Percentiles rank a stretch among this genome's conserved stretches.
Evolutionary conservation across 35 echinoderm and acorn worm genomes (phyloP).

Genomic region (Acanthaster planci): DNA sequence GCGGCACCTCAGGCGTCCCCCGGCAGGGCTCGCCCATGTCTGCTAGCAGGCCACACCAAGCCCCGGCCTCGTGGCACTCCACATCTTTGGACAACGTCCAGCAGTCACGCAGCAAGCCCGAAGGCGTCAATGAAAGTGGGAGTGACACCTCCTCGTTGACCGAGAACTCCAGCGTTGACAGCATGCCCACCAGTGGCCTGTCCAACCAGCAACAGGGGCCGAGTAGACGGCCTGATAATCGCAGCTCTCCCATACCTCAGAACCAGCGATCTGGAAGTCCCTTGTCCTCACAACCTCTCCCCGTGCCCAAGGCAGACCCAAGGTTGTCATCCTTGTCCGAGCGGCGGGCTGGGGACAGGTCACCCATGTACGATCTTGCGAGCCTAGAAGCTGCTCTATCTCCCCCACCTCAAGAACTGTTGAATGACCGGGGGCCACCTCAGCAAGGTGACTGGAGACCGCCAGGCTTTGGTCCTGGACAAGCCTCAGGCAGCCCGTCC

Average conservation of each 20-base stretch:
- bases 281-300: slow-evolving; percentile 26
- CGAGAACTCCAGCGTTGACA: slow-evolving; percentile 97
- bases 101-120: neutral
- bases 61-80: neutral
- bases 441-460: slow-evolving; percentile 33
- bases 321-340: slow-evolving; percentile 44
- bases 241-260: slow-evolving; percentile 32
- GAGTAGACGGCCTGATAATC: slow-evolving; percentile 16
- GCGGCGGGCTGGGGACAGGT: slow-evolving; percentile 66
- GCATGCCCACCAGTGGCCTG: slow-evolving; percentile 63
- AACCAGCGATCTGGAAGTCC: slow-evolving; percentile 23
- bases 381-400: slow-evolving; percentile 24
- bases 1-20: slow-evolving; percentile 22
- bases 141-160: slow-evolving; percentile 98
- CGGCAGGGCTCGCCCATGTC: slow-evolving; percentile 5
- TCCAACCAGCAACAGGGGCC: slow-evolving; percentile 49
- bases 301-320: slow-evolving; percentile 48
- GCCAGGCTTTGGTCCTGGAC: slow-evolving; percentile 3
- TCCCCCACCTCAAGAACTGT: slow-evolving; percentile 18
- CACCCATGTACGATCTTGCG: slow-evolving; percentile 71
- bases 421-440: neutral
- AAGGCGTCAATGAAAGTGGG: slow-evolving; percentile 76
- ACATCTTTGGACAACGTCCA: neutral
- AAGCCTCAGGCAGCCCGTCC: slow-evolving; percentile 1
- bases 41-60: slow-evolving; percentile 17